phyloP scores from a whole-genome alignment of 1,140 invertebrate genomes.

The Aphelinus atriplicis region DNA sequence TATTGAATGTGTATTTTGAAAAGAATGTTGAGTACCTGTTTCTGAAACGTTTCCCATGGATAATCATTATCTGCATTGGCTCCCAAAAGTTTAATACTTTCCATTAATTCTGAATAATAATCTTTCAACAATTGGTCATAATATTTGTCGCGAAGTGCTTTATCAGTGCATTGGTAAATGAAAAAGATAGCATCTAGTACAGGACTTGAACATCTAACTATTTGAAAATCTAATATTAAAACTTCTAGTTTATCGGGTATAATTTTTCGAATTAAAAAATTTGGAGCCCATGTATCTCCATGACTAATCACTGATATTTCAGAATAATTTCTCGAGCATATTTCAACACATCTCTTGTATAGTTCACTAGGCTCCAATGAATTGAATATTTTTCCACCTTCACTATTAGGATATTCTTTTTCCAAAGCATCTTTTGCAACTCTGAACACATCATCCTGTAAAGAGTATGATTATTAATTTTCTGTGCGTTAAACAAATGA shows the following conservation, averaged over 20 bases:
- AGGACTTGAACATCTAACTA: slow-evolving; percentile 70
- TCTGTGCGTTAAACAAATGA: slow-evolving; percentile 23
- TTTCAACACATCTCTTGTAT: slow-evolving; percentile 47
- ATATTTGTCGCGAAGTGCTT: slow-evolving; percentile 67
- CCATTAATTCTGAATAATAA: slow-evolving; percentile 69
- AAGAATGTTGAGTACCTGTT: slow-evolving; percentile 48
- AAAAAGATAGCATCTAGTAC: slow-evolving; percentile 72
- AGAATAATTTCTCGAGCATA: slow-evolving; percentile 46
- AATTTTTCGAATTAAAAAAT: slow-evolving; percentile 72
- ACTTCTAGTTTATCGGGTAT: slow-evolving; percentile 58
- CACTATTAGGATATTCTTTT: slow-evolving; percentile 70
- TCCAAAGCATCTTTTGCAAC: slow-evolving; percentile 70
- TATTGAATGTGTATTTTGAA: not conserved
- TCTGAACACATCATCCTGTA: slow-evolving; percentile 35
- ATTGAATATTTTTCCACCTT: slow-evolving; percentile 68
- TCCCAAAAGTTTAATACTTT: slow-evolving; percentile 69
- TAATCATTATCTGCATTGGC: slow-evolving; percentile 71
- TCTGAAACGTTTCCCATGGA: slow-evolving; percentile 62
- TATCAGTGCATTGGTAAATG: slow-evolving; percentile 72
- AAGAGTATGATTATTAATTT: not conserved
- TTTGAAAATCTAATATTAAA: slow-evolving; percentile 77
- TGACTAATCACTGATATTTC: slow-evolving; percentile 71
- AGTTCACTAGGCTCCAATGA: slow-evolving; percentile 47
- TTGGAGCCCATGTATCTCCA: slow-evolving; percentile 79
- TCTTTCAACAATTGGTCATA: slow-evolving; percentile 68